Percentiles rank a stretch among this genome's conserved stretches.
Conservation (phyloP, 2,113 vertebrate genomes). For the Miniopterus natalensis region DNA sequence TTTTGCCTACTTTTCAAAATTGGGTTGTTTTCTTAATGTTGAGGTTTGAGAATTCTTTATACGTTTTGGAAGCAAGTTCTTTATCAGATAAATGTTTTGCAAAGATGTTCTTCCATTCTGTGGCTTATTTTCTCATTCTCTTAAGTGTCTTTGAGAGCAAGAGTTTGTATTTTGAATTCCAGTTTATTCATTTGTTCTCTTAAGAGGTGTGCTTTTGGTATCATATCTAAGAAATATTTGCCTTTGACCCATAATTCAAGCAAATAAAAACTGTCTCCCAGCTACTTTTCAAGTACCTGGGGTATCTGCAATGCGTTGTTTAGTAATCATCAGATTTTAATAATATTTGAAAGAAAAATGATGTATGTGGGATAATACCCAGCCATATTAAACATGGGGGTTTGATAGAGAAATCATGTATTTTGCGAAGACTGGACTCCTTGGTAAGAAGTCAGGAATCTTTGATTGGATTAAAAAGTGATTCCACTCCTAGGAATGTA, state of each 20-base stretch:
- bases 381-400: slow-evolving; percentile 61
- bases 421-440: not conserved
- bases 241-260: not conserved
- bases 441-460: not conserved
- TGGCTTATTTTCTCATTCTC: slow-evolving; percentile 10
- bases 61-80: slow-evolving; percentile 1
- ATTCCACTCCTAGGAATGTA: too few relatives aligned
- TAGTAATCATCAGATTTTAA: slow-evolving; percentile 61
- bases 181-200: slow-evolving; percentile 2
- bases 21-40: too few relatives aligned
- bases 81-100: slow-evolving; percentile 38
- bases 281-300: not conserved
- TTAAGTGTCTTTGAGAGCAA: slow-evolving; percentile 22
- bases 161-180: slow-evolving; percentile 32
- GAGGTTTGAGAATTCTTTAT: slow-evolving; percentile 54
- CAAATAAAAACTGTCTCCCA: slow-evolving; percentile 27
- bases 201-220: not conserved
- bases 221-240: not conserved
- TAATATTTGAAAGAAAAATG: slow-evolving; percentile 68
- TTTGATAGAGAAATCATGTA: slow-evolving; percentile 66
- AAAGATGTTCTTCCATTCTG: not conserved
- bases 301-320: not conserved
- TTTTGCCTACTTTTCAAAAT: too few relatives aligned
- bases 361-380: slow-evolving; percentile 69
- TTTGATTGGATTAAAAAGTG: not conserved